Conservation (phyloP, 1,140 invertebrate genomes). For the Drosophila bipectinata region DNA sequence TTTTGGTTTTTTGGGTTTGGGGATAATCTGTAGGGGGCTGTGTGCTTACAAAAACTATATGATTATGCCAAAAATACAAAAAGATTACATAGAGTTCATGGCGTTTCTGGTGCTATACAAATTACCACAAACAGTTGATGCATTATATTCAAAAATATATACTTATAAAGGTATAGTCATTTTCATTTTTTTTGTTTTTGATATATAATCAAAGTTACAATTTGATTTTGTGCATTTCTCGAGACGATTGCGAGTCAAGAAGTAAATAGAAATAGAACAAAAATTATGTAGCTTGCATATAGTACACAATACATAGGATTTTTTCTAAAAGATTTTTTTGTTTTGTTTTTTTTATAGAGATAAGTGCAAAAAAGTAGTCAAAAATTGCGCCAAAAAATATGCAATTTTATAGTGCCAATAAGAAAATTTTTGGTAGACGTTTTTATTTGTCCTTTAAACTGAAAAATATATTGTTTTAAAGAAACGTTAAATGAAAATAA, state of each 20-base stretch:
- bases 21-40: neutral
- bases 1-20: slow-evolving; percentile 48
- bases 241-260: slow-evolving; percentile 49
- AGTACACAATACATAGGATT: slow-evolving; percentile 72
- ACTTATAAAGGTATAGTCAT: slow-evolving; percentile 56
- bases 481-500: slow-evolving; percentile 3
- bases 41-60: slow-evolving; percentile 47
- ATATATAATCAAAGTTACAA: slow-evolving; percentile 35
- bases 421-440: slow-evolving; percentile 43
- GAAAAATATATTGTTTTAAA: slow-evolving; percentile 2
- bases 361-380: slow-evolving; percentile 81
- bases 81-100: slow-evolving; percentile 64
- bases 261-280: slow-evolving; percentile 66
- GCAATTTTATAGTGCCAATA: slow-evolving; percentile 82
- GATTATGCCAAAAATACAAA: slow-evolving; percentile 65
- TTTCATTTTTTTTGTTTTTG: neutral
- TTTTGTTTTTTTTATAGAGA: slow-evolving; percentile 44
- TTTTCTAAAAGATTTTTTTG: slow-evolving; percentile 69
- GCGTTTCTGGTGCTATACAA: slow-evolving; percentile 73
- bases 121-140: slow-evolving; percentile 82
- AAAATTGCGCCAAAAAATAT: slow-evolving; percentile 84
- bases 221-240: slow-evolving; percentile 45
- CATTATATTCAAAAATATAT: slow-evolving; percentile 73
- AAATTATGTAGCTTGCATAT: slow-evolving; percentile 58
- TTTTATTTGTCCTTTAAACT: slow-evolving; percentile 32